phyloP scores from a whole-genome alignment of 2,797 vertebrate genomes.

The Anabas testudineus region DNA sequence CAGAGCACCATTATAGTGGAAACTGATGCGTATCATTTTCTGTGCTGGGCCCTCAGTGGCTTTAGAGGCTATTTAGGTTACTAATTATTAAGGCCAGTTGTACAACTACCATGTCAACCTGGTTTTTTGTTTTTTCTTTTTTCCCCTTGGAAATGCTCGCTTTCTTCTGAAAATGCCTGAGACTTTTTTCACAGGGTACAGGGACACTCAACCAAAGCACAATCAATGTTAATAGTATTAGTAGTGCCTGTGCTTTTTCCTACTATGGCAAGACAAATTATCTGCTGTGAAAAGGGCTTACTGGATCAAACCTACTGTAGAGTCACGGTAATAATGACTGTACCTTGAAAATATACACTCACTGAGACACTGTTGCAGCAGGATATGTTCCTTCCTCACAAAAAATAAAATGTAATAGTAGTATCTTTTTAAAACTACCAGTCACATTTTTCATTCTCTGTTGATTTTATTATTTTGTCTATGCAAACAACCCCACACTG shows the following conservation, averaged over 20 bases:
- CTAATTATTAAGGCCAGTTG: slow-evolving; percentile 4
- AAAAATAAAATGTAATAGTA: too few relatives aligned
- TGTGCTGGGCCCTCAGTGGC: slow-evolving; percentile 19
- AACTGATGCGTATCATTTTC: slow-evolving; percentile 74
- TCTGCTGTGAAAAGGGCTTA: not conserved
- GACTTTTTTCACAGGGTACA: not conserved
- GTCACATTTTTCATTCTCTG: too few relatives aligned
- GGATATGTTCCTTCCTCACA: too few relatives aligned
- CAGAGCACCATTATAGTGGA: slow-evolving; percentile 56
- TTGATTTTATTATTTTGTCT: too few relatives aligned
- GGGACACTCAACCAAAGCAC: too few relatives aligned
- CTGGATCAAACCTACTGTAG: not conserved
- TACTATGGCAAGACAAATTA: not conserved
- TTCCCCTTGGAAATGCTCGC: not conserved
- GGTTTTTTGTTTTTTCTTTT: not conserved
- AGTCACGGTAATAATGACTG: not conserved
- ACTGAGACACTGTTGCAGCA: too few relatives aligned
- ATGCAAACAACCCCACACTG: too few relatives aligned
- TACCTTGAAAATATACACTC: not conserved
- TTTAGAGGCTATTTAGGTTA: slow-evolving; percentile 40
- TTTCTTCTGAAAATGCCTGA: not conserved
- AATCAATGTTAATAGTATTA: too few relatives aligned
- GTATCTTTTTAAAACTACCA: too few relatives aligned
- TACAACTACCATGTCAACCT: not conserved
- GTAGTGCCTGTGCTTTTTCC: too few relatives aligned